Evolutionary conservation across 2,113 vertebrate genomes (phyloP), one percentile per base, ranked within the genome.

Genomic region (Macquaria ambigua): DNA sequence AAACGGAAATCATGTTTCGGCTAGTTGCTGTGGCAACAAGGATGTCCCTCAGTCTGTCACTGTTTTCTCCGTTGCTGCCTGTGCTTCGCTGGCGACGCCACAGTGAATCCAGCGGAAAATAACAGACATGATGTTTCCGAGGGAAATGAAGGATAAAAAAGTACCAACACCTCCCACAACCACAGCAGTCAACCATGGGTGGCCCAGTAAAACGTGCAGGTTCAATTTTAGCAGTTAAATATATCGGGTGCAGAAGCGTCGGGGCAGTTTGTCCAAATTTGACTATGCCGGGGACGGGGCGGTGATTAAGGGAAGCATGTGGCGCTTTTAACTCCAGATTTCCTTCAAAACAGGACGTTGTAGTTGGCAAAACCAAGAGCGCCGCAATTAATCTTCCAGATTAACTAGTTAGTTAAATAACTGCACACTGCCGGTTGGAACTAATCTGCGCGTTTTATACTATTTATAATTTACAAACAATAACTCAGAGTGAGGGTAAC

Each of bases 1-100:
- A 25, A 78, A 69, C 87, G 94, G 94, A 94, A 87, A 59, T 28
- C 20, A 3, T 50, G 73, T 50, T 55, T 43, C n/a, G 20, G 75
- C 58, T 93, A 81, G 91, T 94, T 93, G 87, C 91, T 93, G 93
- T 92, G 92, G 92, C 87, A 93, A 94, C 93, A 83, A 73, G 85
- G 87, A 88, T 93, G 89, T 92, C 85, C 86, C 90, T 89, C 31
- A 58, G 74, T 86, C 82, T 92, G 90, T 91, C 89, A 91, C 86
- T 63, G 85, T 86, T 88, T 88, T 83, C 82, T 84, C 89, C 72
- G 74, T 58, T 63, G 85, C 48, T 79, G 20, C 56, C 9, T 74
- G 52, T 79, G 79, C 89, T 81, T 2, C 23, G 81, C 84, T 88
- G 86, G 85, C 86, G 84, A 84, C 84, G 83, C 84, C 82, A 59